Conservation (phyloP, 2,888 invertebrate genomes). For the Ferdinandea cuprea region DNA sequence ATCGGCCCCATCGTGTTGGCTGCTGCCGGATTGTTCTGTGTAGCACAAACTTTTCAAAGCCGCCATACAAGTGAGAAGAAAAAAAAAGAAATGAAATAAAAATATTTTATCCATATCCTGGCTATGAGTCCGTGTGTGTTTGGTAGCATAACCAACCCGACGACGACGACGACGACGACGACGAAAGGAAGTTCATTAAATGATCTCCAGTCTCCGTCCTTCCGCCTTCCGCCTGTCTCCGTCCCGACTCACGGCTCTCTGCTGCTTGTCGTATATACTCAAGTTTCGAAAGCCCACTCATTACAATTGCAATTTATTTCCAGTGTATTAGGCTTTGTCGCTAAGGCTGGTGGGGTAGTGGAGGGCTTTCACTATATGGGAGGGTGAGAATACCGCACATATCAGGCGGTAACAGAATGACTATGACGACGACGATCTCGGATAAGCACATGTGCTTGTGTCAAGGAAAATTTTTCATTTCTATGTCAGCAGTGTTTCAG, state of each 20-base stretch:
- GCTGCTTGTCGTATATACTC: slow-evolving; percentile 26
- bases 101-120: slow-evolving; percentile 56
- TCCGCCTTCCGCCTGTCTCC: background rate
- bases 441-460: slow-evolving; percentile 72
- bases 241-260: too few species aligned
- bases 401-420: slow-evolving; percentile 20
- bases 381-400: slow-evolving; percentile 30
- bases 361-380: slow-evolving; percentile 5
- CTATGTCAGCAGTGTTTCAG: slow-evolving; percentile 65
- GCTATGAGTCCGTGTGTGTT: background rate
- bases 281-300: slow-evolving; percentile 67
- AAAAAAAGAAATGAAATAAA: slow-evolving; percentile 8
- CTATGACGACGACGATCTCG: slow-evolving; percentile 47
- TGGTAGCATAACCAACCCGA: slow-evolving; percentile 6
- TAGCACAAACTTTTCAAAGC: slow-evolving; percentile 67
- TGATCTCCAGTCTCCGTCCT: slow-evolving; percentile 50
- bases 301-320: slow-evolving; percentile 74
- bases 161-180: too few species aligned
- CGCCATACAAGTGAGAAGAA: slow-evolving; percentile 43
- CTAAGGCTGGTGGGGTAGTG: slow-evolving; percentile 34
- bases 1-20: slow-evolving; percentile 53
- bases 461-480: slow-evolving; percentile 69
- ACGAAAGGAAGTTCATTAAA: slow-evolving; percentile 69
- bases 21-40: slow-evolving; percentile 49
- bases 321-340: slow-evolving; percentile 73